Conservation (phyloP, 1,140 invertebrate species). For the Achatina immaculata region DNA sequence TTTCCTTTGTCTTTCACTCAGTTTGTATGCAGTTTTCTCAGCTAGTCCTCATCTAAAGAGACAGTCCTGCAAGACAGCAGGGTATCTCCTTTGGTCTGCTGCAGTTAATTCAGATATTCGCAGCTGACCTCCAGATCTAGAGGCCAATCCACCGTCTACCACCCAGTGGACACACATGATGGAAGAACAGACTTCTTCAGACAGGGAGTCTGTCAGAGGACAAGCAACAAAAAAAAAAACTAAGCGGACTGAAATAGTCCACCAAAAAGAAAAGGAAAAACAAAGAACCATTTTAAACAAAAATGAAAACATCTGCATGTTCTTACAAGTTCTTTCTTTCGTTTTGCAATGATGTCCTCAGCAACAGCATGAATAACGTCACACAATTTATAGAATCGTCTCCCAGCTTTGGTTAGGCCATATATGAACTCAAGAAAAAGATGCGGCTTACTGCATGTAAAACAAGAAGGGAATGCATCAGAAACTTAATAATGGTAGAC, state of each 20-base stretch:
- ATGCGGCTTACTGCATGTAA: constrained; percentile 35
- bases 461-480: neutral
- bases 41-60: too few species aligned
- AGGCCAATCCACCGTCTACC: too few species aligned
- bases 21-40: too few species aligned
- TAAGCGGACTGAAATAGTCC: neutral
- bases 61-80: too few species aligned
- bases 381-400: constrained; percentile 38
- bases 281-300: neutral
- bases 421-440: constrained; percentile 34
- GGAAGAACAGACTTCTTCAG: too few species aligned
- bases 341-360: constrained; percentile 38
- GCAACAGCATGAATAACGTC: constrained; percentile 38
- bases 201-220: too few species aligned
- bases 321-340: constrained; percentile 34
- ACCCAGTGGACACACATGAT: too few species aligned
- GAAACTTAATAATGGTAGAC: neutral
- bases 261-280: neutral
- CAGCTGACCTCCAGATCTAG: too few species aligned
- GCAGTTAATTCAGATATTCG: too few species aligned
- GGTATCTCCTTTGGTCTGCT: too few species aligned
- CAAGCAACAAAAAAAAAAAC: too few species aligned
- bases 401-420: constrained; percentile 25
- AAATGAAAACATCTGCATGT: neutral
- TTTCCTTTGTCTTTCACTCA: too few species aligned